Base-by-base conservation (phyloP, 2,113 vertebrate genomes). In the Ciconia stormi region DNA sequence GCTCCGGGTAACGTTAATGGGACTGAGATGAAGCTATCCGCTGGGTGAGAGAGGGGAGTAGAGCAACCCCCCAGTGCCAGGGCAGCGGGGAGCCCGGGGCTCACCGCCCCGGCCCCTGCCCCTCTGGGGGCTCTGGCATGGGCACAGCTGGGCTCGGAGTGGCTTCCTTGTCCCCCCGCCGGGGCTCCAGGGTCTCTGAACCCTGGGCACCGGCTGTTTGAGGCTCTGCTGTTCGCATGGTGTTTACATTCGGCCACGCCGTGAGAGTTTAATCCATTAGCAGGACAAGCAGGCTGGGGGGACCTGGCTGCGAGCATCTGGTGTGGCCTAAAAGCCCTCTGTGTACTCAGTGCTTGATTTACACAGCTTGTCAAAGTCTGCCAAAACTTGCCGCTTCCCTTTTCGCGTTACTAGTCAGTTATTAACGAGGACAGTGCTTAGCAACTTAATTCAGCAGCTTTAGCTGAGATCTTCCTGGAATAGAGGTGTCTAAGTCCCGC, bases 1-100 rank as follows among this genome's bases (percentile, higher is more conserved):
- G 36, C 36, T 82, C 44, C 0, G 0, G 22, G n/a, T 71, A 25
- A 69, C 0, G 4, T 40, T 73, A 56, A 44, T 0, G 9, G 14
- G 36, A 13, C 79, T 81, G 67, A 71, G 38, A 19, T 34, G 29
- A 50, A 77, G 49, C 38, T 69, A 3, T 32, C 11, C 50, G 70
- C 46, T 36, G 7, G 12, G 9, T 53, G 25, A 62, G 55, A 73
- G 40, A 82, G 16, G 20, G 32, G 9, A 59, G n/a, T 9, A 21
- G 32, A 74, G 50, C 40, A 70, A 20, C 52, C 18, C 16, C 6
- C 0, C 17, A 25, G 17, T 29, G 32, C 44, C 25, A 22, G 30
- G 38, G 27, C 25, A 59, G 32, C 1, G 9, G 36, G 8, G 23
- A 2, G 1, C 17, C 9, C 29, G 10, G 47, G 49, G 30, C 13